Percentiles rank a stretch among this genome's conserved stretches.
Evolutionary conservation across 1,140 invertebrate species (phyloP).

Genomic region (Drosophila lowei): DNA sequence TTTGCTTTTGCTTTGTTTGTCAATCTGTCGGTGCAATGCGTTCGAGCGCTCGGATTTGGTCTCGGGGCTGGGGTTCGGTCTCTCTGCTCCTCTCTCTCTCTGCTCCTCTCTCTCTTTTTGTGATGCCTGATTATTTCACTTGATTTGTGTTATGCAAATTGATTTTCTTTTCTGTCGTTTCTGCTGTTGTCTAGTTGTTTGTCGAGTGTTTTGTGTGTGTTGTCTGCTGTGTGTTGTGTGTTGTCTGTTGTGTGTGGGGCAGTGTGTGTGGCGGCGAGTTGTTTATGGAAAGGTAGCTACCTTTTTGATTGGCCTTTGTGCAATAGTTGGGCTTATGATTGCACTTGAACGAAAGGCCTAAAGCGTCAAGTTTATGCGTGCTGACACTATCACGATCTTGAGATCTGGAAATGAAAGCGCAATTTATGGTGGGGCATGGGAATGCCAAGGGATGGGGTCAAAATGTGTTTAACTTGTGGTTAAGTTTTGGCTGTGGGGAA

Average conservation of each 20-base stretch:
- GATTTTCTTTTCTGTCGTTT: constrained; percentile 60
- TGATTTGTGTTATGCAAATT: constrained; percentile 77
- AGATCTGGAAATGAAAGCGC: not conserved
- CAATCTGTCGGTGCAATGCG: constrained; percentile 59
- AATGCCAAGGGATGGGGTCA: not conserved
- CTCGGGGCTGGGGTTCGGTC: constrained; percentile 16
- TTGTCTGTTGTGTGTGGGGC: constrained; percentile 1
- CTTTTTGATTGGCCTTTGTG: constrained; percentile 58
- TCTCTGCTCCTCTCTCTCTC: constrained; percentile 9
- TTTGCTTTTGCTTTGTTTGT: constrained; percentile 41
- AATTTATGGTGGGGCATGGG: no score
- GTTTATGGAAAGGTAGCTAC: constrained; percentile 59
- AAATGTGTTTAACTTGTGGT: not conserved
- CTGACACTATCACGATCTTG: not conserved
- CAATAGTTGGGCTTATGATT: constrained; percentile 47
- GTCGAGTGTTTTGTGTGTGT: constrained; percentile 18
- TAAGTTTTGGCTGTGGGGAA: no score
- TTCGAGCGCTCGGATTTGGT: constrained; percentile 28
- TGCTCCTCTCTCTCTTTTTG: constrained; percentile 4
- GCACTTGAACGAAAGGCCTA: constrained; percentile 25
- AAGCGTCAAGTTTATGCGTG: constrained; percentile 6
- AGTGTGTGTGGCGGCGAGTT: constrained; percentile 30
- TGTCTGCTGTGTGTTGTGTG: no score
- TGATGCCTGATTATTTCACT: constrained; percentile 67
- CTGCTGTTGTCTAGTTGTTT: constrained; percentile 35